Conservation (phyloP, 2,797 vertebrate genomes). For the Stomatorhinus walkeri region DNA sequence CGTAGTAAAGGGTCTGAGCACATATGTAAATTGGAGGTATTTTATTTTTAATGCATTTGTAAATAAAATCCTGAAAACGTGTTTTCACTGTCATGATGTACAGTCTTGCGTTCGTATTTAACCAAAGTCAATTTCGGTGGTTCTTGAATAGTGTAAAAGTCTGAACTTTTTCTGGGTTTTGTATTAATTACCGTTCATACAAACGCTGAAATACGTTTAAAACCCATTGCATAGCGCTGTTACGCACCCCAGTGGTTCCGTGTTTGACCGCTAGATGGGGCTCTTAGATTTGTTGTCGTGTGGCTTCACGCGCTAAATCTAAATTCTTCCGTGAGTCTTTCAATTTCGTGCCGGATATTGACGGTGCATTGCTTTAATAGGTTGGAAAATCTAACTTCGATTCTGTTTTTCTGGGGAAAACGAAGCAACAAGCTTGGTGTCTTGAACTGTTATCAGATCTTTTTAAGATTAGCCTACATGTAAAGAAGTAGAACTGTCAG, state of each 20-base stretch:
- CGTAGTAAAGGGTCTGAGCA: neutral
- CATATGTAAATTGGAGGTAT: neutral
- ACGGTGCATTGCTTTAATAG: neutral
- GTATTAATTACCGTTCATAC: neutral
- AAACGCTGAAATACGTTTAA: neutral
- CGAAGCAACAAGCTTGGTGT: neutral
- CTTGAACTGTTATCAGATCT: neutral
- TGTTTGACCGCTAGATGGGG: neutral
- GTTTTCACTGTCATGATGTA: neutral
- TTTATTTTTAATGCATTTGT: neutral
- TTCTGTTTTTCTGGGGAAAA: neutral
- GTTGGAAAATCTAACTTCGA: neutral
- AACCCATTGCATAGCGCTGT: neutral
- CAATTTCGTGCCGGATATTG: neutral
- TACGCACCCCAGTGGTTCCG: neutral
- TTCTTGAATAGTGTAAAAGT: neutral
- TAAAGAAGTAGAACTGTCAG: neutral
- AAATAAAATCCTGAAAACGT: neutral
- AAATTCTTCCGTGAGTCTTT: neutral
- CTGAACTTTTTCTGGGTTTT: neutral
- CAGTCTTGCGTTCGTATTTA: neutral
- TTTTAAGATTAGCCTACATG: neutral
- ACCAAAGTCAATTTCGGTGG: neutral
- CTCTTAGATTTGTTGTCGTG: neutral
- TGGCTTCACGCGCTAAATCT: neutral